Base-by-base conservation (phyloP, 2,888 invertebrate genomes). In the Nebria salina region DNA sequence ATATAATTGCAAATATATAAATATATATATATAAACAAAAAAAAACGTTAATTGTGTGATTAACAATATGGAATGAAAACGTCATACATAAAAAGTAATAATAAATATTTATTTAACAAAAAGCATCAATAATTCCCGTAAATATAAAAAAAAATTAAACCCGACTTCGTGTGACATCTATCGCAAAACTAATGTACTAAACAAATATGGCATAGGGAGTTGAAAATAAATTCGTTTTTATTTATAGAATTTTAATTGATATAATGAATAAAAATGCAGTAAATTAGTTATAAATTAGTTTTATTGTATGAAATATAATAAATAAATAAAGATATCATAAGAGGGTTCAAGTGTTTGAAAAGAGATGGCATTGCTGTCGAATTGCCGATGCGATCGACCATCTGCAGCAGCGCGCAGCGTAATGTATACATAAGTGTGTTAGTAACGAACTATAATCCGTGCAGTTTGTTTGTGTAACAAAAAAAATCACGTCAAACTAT, bases 401-500 rank as follows among this genome's bases (percentile, higher is more conserved):
- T 41, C 72, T 72, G 54, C 42, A 73, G 65, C 72, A 34, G 34
- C 34, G 72, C 77, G 77, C 73, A 78, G 65, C 78, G 65, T 41
- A n/a, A 11, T 65, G 78, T 43, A 77, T 54, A 70, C 26, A 26
- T 6, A 42, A 42, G 74, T 68, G 68, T 79, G 42, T 68, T 66
- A 15, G 42, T 75, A 74, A 75, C 74, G 79, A 75, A 79, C 79
- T 79, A 79, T 68, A 43, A 75, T 54, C 54, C 54, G 70, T 41
- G 20, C 74, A 74, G 68, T 79, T 79, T 79, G 79, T 79, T 79
- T 79, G 79, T 75, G 75, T 79, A 72, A 79, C 74, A n/a, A 65
- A 74, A 54, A 70, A 79, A 75, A 74, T 54, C 25, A 15, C 66
- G 42, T 34, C 66, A 75, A 79, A 79, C 75, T 79, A 73, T 41